Evolutionary conservation across 64 coral and sea anemone species (phyloP).

Genomic region (Stichodactyla mertensii): DNA sequence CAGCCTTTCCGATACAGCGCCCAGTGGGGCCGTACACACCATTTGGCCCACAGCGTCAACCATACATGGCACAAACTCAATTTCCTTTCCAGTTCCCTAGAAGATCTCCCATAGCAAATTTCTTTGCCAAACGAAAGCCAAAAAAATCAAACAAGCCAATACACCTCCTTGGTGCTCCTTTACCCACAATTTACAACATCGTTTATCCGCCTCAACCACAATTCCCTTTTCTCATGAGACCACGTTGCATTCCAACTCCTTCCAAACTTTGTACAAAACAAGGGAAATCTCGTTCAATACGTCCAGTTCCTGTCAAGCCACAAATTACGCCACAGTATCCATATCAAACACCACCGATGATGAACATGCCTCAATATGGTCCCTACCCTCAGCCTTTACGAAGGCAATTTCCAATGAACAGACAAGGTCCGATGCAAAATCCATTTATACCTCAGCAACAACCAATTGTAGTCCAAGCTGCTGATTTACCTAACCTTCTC

Average conservation of each 20-base stretch:
- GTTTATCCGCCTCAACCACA: not conserved
- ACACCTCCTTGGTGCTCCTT: not conserved
- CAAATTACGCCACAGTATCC: not conserved
- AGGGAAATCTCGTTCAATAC: not conserved
- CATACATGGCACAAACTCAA: not conserved
- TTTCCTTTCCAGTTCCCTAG: not conserved
- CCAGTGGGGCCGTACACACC: not conserved
- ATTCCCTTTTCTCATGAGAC: not conserved
- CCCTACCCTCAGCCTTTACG: not conserved
- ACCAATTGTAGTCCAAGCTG: not conserved
- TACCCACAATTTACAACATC: not conserved
- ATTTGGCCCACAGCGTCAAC: conserved; percentile 13
- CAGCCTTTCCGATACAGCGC: not conserved
- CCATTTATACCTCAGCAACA: not conserved
- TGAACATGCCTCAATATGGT: not conserved
- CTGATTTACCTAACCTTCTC: not conserved
- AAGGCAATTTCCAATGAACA: not conserved
- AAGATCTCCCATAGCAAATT: not conserved
- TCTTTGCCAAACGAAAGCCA: not conserved
- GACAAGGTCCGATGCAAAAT: not conserved
- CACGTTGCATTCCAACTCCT: conserved; percentile 35
- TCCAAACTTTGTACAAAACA: conserved; percentile 14
- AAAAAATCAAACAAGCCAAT: not conserved
- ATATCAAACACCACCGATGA: not conserved
- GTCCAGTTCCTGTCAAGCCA: not conserved